These are phyloP conservation scores for Euura lappo DNA, from an alignment of 1,140 invertebrate species.

Conservation along the genomic window DNA sequence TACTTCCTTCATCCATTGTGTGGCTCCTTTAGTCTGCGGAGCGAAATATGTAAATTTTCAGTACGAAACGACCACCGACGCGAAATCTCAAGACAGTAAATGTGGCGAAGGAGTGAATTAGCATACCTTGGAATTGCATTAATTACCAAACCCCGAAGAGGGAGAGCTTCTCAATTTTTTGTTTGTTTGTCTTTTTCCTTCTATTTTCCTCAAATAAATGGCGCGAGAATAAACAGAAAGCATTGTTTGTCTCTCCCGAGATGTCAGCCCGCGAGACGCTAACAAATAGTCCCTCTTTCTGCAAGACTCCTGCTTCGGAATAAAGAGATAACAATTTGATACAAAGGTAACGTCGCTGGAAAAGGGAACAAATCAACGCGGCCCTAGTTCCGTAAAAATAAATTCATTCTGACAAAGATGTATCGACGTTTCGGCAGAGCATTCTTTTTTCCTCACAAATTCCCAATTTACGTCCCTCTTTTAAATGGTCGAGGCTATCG, in stretches of 20 bases:
- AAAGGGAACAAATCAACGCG: no score
- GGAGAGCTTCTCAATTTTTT: not conserved
- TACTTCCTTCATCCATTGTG: not conserved
- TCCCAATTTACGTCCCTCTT: not conserved
- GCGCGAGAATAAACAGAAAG: slow-evolving; percentile 21
- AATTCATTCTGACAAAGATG: not conserved
- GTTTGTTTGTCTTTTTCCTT: not conserved
- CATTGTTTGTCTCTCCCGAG: slow-evolving; percentile 15
- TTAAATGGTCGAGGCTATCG: slow-evolving; percentile 3
- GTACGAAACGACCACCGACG: slow-evolving; percentile 30
- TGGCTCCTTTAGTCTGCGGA: slow-evolving; percentile 11
- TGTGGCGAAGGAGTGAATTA: slow-evolving; percentile 30
- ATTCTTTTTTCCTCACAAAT: not conserved
- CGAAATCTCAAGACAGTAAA: slow-evolving; percentile 31
- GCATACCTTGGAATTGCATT: slow-evolving; percentile 38
- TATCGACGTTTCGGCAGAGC: not conserved
- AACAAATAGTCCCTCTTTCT: slow-evolving; percentile 1
- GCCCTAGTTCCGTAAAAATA: not conserved
- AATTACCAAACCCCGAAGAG: slow-evolving; percentile 28
- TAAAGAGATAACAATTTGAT: slow-evolving; percentile 12
- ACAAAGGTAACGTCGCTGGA: no score
- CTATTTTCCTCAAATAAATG: slow-evolving; percentile 11
- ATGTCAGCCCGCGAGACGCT: slow-evolving; percentile 6
- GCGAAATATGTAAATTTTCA: slow-evolving; percentile 26
- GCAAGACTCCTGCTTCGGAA: not conserved